Base-by-base conservation (phyloP, 2,113 vertebrate species). In the Melanotaenia duboulayi region DNA sequence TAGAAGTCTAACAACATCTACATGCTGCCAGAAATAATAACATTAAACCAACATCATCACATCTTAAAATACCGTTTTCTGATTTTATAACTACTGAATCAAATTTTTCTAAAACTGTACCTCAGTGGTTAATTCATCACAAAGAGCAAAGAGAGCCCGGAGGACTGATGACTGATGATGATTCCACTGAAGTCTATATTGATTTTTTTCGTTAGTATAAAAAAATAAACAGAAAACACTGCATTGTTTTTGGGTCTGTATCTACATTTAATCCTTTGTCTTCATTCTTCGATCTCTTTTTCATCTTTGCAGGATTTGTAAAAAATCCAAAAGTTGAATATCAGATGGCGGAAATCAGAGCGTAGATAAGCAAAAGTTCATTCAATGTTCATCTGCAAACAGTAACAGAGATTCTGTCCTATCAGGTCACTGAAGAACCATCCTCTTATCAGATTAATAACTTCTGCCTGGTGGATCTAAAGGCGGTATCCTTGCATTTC, bases 121-220 rank as follows among this genome's bases (percentile, higher is more conserved):
- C 37, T 82, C 62, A 51, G 71, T 63, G 6, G 59, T 74, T 81
- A 59, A 82, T 87, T 80, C 71, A 62, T 63, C 50, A 35, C 32
- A 35, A 35, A 35, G 32, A 42, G 49, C 61, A 64, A 73, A 72
- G 61, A 80, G 39, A 71, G 67, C 42, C 19, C 4, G 44, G 28
- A 80, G 74, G 79, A 78, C 59, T 84, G 67, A 77, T 79, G 65
- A 84, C 55, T n/a, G n/a, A n/a, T n/a, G n/a, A n/a, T n/a, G n/a
- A n/a, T n/a, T 58, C 24, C 7, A 10, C 63, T 9, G 25, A 59
- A 62, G 65, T 62, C 65, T 42, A 12, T 68, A 91, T 91, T 81
- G 90, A 93, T 92, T 90, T 86, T 73, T 76, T 78, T 75, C 83
- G 23, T 54, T 39, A 77, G 52, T 37, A 65, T 71, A 75, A 71